These are phyloP conservation scores for Plebejus argus DNA, from an alignment of 2,888 invertebrate genomes.

Conservation along the genomic window DNA sequence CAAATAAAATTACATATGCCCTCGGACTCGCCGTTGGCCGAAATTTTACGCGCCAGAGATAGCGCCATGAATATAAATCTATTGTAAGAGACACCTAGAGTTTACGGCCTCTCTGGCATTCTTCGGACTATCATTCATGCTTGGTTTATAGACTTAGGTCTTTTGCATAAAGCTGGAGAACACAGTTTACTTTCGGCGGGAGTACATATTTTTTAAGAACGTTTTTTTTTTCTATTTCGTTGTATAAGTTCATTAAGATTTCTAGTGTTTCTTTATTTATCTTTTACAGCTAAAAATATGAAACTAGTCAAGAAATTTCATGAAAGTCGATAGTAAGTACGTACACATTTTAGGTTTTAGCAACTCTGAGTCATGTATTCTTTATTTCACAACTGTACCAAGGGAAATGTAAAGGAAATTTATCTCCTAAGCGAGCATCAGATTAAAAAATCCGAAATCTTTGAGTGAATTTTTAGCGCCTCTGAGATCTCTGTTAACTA, in stretches of 20 bases:
- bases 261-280: neutral
- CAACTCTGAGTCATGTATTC: neutral
- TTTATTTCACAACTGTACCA: conserved; percentile 15
- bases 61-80: conserved; percentile 81
- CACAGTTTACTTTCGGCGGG: conserved; percentile 42
- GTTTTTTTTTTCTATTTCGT: neutral
- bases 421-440: conserved; percentile 14
- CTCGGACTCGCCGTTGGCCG: conserved; percentile 78
- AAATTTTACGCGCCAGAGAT: conserved; percentile 79
- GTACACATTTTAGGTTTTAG: too few species aligned
- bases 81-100: conserved; percentile 75
- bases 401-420: conserved; percentile 7
- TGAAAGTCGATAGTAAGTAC: neutral
- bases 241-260: neutral
- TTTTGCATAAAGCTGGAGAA: conserved; percentile 72
- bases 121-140: conserved; percentile 76
- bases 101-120: conserved; percentile 79
- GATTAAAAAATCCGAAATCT: conserved; percentile 47
- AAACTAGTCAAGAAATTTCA: neutral
- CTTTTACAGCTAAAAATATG: neutral
- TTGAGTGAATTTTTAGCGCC: conserved; percentile 60
- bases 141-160: conserved; percentile 74
- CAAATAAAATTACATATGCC: conserved; percentile 81
- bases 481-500: conserved; percentile 71
- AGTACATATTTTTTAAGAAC: conserved; percentile 7